These are phyloP conservation scores for Caenorhabditis becei DNA, from an alignment of 2,888 invertebrate species.

Conservation along the genomic window DNA sequence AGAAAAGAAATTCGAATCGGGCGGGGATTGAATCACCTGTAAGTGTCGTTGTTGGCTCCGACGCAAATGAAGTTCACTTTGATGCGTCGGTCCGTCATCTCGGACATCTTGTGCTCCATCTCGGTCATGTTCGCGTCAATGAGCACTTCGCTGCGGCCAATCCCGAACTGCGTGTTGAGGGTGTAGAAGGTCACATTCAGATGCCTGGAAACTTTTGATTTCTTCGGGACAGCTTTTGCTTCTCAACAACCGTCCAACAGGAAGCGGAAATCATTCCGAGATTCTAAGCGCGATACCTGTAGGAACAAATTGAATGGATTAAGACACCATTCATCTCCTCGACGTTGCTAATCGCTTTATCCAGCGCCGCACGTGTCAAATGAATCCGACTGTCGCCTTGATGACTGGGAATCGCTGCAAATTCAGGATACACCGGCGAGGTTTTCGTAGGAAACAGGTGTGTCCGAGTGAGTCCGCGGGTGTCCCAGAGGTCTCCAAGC, in stretches of 20 bases:
- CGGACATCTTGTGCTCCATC: slow-evolving; percentile 59
- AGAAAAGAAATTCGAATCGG: not conserved
- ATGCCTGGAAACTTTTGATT: slow-evolving; percentile 30
- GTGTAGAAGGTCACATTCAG: slow-evolving; percentile 58
- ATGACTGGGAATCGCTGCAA: slow-evolving; percentile 52
- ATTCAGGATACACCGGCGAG: slow-evolving; percentile 58
- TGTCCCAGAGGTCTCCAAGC: slow-evolving; percentile 51
- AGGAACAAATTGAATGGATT: slow-evolving; percentile 61
- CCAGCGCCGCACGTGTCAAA: slow-evolving; percentile 42
- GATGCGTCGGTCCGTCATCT: slow-evolving; percentile 57
- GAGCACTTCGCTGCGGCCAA: slow-evolving; percentile 51
- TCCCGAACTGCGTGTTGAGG: slow-evolving; percentile 43
- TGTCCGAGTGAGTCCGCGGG: slow-evolving; percentile 24
- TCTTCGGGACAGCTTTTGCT: too few relatives aligned
- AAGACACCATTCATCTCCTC: slow-evolving; percentile 39
- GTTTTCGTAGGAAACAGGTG: slow-evolving; percentile 59
- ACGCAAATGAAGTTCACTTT: slow-evolving; percentile 66
- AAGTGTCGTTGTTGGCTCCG: slow-evolving; percentile 56
- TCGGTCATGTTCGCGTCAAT: slow-evolving; percentile 63
- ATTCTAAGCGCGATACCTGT: slow-evolving; percentile 32
- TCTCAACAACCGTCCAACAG: too few relatives aligned
- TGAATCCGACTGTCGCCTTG: slow-evolving; percentile 49
- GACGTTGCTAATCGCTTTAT: slow-evolving; percentile 34
- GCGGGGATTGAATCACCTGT: slow-evolving; percentile 37
- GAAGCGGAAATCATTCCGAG: not conserved